Evolutionary conservation across 2,113 vertebrate species (phyloP).

Genomic region (Chamaea fasciata): DNA sequence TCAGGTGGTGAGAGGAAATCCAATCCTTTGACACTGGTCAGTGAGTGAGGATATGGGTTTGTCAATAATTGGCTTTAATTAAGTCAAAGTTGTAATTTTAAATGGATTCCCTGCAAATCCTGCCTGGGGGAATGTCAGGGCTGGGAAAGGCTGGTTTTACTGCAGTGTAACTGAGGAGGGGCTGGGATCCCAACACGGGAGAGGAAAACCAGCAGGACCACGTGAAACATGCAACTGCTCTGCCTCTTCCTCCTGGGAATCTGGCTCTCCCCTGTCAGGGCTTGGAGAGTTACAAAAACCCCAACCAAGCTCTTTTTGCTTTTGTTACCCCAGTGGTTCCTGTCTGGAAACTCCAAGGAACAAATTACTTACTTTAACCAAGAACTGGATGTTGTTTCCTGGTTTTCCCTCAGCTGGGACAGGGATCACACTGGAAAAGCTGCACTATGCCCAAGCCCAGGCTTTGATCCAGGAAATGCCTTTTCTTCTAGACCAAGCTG

Average conservation of each 20-base stretch:
- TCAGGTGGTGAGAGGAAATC: not conserved
- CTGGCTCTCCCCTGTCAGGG: not conserved
- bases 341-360: not conserved
- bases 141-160: not conserved
- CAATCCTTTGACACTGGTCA: not conserved
- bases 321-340: not conserved
- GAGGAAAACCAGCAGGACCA: not conserved
- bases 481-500: not conserved
- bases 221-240: not conserved
- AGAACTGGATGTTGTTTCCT: not conserved
- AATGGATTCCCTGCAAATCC: not conserved
- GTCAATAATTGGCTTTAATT: constrained; percentile 47
- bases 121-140: not conserved
- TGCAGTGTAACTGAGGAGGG: not conserved
- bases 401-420: not conserved
- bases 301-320: not conserved
- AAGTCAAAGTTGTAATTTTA: not conserved
- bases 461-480: not conserved
- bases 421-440: not conserved
- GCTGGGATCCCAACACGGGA: not conserved
- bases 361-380: not conserved
- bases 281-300: not conserved
- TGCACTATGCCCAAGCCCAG: not conserved
- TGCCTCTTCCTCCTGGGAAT: not conserved
- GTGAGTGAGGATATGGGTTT: not conserved